Evolutionary conservation across 2,888 invertebrate species (phyloP), one percentile per base, ranked within the genome.

Genomic region (Chaetoderma sp.): DNA sequence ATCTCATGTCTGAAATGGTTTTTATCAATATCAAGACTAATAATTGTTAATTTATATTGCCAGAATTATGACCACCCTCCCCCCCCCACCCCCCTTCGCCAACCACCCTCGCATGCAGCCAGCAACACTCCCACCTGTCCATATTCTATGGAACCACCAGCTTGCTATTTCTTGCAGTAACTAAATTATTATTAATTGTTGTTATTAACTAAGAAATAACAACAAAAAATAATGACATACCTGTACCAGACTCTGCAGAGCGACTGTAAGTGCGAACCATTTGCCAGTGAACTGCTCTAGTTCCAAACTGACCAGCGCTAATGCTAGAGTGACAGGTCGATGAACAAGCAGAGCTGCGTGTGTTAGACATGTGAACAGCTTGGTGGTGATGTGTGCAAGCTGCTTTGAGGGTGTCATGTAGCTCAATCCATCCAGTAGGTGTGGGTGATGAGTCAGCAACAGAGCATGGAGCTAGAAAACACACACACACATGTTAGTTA

Each of bases 301-400:
- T 61, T 93, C 92, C 71, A 90, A 88, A 82, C 91, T 91, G 71
- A 95, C 88, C 70, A 95, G 88, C 58, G 93, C 92, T 54, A 95
- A 88, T 13, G 94, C 94, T 70, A 94, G 88, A 68, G 92, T 92
- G 52, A 92, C 91, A 67, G 93, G 91, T 45, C 92, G 89, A 63
- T 91, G 91, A 39, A 91, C 91, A 71, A 93, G 93, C 77, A 95
- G 86, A 72, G 91, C 78, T 64, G 80, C 78, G 60, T 81, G 78
- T 47, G 80, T 69, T 56, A 86, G 78, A 62, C 83, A 91, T 77
- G 94, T 89, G 88, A 83, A 74, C 63, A 84, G 68, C 72, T 83
- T 82, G 56, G 77, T 73, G 49, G 82, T 81, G 65, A 84, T 67
- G 32, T 78, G 64, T 18, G 79, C 66, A 64, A 86, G 76, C 73